Base-by-base conservation (phyloP, 2,888 invertebrate genomes). In the Zaprionus lineosus region DNA sequence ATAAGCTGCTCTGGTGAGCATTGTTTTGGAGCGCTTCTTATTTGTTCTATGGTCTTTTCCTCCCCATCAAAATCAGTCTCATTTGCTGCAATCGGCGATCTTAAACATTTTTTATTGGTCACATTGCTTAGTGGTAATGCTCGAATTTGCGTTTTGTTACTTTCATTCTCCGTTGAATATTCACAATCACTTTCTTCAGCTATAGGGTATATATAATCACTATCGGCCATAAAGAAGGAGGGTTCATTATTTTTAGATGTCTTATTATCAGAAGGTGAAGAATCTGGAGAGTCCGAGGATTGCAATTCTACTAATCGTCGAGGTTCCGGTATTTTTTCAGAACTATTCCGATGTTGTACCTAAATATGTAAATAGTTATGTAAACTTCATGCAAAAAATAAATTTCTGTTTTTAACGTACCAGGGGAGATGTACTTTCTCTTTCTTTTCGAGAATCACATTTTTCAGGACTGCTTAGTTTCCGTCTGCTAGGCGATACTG, bases 321-420 rank as follows among this genome's bases (percentile, higher is more conserved):
- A 11, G 70, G 70, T 5, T 64, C 53, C 2, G 65, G 67, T 2
- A 70, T 69, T 39, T 26, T 63, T 2, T 3, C 29, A 0, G 2
- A 3, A 4, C 8, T 8, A n/a, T n/a, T 8, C 4, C 24, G 2
- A 24, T 8, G 2, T 24, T n/a, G n/a, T 24, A 2, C 24, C n/a
- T 2, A 24, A 24, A 24, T n/a, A 24, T 8, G 8, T 3, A 24
- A 2, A 24, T n/a, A n/a, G n/a, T n/a, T n/a, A n/a, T n/a, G n/a
- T n/a, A n/a, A n/a, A n/a, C n/a, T n/a, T n/a, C n/a, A n/a, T n/a
- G n/a, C n/a, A n/a, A n/a, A n/a, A n/a, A n/a, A n/a, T n/a, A n/a
- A n/a, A n/a, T n/a, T n/a, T n/a, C n/a, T n/a, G n/a, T n/a, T n/a
- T n/a, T n/a, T n/a, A n/a, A n/a, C n/a, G n/a, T n/a, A n/a, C n/a